Evolutionary conservation across 2,797 vertebrate species (phyloP).

Genomic region (Parauchenoglanis ngamensis): DNA sequence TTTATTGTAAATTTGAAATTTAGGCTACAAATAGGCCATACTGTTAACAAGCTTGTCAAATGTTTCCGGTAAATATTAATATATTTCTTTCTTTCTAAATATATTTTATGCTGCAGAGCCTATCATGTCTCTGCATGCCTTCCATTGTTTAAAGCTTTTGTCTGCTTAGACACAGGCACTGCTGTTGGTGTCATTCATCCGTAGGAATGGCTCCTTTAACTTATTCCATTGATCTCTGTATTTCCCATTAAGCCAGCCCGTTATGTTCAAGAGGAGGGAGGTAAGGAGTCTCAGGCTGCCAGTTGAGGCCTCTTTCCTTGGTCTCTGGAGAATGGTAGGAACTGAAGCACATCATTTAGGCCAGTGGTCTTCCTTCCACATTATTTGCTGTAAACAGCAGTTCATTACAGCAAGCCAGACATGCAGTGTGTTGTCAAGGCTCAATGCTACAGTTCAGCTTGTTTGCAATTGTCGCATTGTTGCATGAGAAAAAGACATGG

Average conservation of each 20-base stretch:
- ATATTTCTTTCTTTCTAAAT: background rate
- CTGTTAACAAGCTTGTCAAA: background rate
- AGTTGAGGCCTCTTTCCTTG: slow-evolving; percentile 41
- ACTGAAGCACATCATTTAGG: slow-evolving; percentile 83
- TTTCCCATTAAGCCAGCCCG: slow-evolving; percentile 68
- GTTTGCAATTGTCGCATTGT: slow-evolving; percentile 34
- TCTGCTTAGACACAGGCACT: background rate
- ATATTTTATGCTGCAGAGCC: background rate
- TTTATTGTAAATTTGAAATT: background rate
- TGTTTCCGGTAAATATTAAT: background rate
- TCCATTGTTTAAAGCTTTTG: slow-evolving; percentile 5
- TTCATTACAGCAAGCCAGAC: slow-evolving; percentile 85
- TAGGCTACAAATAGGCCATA: background rate
- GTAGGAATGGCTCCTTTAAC: slow-evolving; percentile 76
- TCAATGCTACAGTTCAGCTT: slow-evolving; percentile 61
- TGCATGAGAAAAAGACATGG: slow-evolving; percentile 21
- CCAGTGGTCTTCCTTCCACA: slow-evolving; percentile 80
- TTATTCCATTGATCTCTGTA: slow-evolving; percentile 72
- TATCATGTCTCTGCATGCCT: background rate
- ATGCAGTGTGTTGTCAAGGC: slow-evolving; percentile 73
- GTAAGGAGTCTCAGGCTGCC: slow-evolving; percentile 59
- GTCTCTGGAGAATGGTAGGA: slow-evolving; percentile 71
- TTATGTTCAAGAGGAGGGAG: slow-evolving; percentile 67
- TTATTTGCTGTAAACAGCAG: slow-evolving; percentile 87
- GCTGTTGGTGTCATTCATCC: slow-evolving; percentile 68